Conservation (phyloP, 1,140 invertebrate genomes). For the Dolichoris vasculosae region DNA sequence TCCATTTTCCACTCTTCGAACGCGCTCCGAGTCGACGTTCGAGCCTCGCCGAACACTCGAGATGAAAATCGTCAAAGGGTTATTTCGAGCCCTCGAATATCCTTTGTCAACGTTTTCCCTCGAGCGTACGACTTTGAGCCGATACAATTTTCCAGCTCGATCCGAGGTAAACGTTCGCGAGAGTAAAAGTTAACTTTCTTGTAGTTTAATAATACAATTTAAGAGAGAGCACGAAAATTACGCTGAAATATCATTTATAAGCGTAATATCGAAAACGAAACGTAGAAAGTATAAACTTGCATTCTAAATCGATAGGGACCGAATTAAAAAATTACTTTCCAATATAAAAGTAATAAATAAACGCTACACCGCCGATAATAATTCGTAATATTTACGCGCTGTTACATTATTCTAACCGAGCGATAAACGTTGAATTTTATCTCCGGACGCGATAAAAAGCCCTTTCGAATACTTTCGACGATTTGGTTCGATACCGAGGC, state of each 20-base stretch:
- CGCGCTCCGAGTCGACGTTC: neutral
- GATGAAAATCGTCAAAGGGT: too few species aligned
- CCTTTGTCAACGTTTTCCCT: too few species aligned
- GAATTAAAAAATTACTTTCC: neutral
- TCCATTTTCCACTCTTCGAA: neutral
- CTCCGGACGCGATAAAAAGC: too few species aligned
- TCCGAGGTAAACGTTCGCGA: neutral
- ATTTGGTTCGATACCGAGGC: too few species aligned
- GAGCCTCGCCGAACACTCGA: too few species aligned
- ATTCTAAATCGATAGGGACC: neutral
- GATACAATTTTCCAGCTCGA: neutral
- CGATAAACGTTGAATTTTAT: too few species aligned
- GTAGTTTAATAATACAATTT: neutral
- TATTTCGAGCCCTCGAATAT: too few species aligned
- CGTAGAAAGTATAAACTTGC: neutral
- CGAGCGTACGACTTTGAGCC: too few species aligned
- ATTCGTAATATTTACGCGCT: too few species aligned
- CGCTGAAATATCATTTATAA: neutral
- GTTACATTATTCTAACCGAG: too few species aligned
- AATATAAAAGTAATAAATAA: neutral
- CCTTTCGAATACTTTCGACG: too few species aligned
- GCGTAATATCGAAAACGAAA: neutral
- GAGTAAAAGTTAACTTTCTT: neutral
- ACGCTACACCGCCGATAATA: neutral
- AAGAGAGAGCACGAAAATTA: neutral